Conservation (phyloP, 2,113 vertebrate species). For the Nyctibius bracteatus region DNA sequence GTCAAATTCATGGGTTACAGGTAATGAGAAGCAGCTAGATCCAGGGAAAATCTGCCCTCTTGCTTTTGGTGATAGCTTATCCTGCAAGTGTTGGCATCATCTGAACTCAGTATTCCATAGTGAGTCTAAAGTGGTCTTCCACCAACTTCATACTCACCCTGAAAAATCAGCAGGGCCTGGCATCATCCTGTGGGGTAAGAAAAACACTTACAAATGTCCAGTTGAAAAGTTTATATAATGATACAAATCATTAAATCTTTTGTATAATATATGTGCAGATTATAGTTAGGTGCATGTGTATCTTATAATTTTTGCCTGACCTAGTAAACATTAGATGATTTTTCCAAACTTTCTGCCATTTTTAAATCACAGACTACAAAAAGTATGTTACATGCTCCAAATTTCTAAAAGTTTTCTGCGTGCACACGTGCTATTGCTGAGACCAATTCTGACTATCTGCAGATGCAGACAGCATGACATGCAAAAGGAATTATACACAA, state of each 20-base stretch:
- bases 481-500: background rate
- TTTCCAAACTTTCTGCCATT: background rate
- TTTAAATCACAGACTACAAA: background rate
- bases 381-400: background rate
- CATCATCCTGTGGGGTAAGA: background rate
- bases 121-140: background rate
- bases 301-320: background rate
- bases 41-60: background rate
- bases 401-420: background rate
- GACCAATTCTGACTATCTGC: background rate
- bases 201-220: background rate
- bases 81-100: background rate
- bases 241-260: background rate
- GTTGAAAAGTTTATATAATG: background rate
- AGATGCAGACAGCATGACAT: slow-evolving; percentile 1
- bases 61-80: background rate
- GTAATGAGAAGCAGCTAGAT: background rate
- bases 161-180: background rate
- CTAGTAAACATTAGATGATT: background rate
- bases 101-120: background rate
- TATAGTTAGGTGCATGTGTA: background rate
- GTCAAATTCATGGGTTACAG: background rate
- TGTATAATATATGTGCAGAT: background rate
- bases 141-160: background rate
- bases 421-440: background rate